These are phyloP conservation scores for Tursiops truncatus DNA, from an alignment of 2,113 vertebrate genomes.

Conservation along the genomic window DNA sequence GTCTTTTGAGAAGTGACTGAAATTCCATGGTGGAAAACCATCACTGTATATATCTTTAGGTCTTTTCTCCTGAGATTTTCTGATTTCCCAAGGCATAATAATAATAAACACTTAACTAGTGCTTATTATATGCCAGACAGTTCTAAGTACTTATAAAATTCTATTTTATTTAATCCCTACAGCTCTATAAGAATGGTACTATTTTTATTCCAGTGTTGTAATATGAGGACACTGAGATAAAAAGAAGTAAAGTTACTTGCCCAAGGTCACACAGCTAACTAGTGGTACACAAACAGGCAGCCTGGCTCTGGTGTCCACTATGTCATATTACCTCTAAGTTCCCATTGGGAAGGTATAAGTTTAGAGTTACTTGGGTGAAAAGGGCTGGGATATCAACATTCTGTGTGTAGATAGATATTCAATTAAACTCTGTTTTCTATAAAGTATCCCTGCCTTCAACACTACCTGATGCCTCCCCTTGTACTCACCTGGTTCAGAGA, in stretches of 20 bases:
- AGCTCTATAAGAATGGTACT: background rate
- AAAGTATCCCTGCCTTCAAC: background rate
- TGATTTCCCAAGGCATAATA: background rate
- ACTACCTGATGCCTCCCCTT: background rate
- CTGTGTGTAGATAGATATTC: background rate
- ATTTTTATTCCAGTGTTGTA: background rate
- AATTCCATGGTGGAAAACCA: background rate
- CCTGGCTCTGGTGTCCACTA: background rate
- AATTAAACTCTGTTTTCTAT: background rate
- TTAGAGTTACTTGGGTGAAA: background rate
- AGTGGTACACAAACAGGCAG: background rate
- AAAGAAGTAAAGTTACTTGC: background rate
- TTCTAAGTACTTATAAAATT: background rate
- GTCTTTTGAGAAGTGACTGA: background rate
- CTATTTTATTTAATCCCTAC: background rate
- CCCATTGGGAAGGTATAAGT: background rate
- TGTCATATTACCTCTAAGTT: background rate
- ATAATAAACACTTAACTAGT: background rate
- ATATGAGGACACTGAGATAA: background rate
- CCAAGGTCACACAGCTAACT: background rate
- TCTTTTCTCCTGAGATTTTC: background rate
- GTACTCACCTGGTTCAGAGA: background rate
- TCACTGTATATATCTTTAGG: background rate
- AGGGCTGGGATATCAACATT: background rate
- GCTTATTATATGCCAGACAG: background rate